Base-by-base conservation (phyloP, 2,797 vertebrate species). In the Poecile montanus region DNA sequence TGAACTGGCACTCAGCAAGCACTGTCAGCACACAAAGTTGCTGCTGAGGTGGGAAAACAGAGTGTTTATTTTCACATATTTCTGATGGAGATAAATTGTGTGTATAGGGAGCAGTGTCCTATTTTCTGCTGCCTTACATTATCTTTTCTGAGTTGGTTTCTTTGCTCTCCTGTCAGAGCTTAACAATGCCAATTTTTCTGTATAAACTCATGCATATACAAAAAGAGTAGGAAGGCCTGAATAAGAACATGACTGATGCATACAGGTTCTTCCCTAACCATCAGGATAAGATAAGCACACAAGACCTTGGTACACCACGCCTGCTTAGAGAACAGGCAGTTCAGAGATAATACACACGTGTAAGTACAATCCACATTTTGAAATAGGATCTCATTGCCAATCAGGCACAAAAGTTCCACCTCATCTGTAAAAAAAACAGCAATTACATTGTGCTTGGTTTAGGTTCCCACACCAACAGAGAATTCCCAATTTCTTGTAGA, bases 11-110 rank as follows among this genome's bases (percentile, higher is more conserved):
- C 54, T 54, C 65, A 95, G 72, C n/a, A 30, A 45, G 50, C 53
- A 94, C 57, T 42, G 27, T 58, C 81, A 95, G 91, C 13, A 13
- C 38, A 54, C 66, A 92, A 88, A 94, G 44, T 32, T 93, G 45
- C 42, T 66, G 29, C 65, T 78, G 38, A 61, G 50, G 81, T 36
- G 40, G 68, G 77, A 80, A 78, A 90, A 60, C 6, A 75, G 62
- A 71, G 47, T 54, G 66, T 51, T 94, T 93, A 56, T 22, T 67
- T 94, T 54, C 54, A 60, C 51, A 9, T 70, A 92, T 86, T 96
- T 91, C 65, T 94, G 88, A 92, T 62, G 61, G 63, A 91, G 92
- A 97, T 89, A 95, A 95, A 93, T 92, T 62, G 58, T 4, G 13
- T 22, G n/a, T 56, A 80, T 80, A 83, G 47, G 57, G 32, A 94